These are phyloP conservation scores for Phodopus roborovskii DNA, from an alignment of 2,113 vertebrate genomes.

Conservation along the genomic window DNA sequence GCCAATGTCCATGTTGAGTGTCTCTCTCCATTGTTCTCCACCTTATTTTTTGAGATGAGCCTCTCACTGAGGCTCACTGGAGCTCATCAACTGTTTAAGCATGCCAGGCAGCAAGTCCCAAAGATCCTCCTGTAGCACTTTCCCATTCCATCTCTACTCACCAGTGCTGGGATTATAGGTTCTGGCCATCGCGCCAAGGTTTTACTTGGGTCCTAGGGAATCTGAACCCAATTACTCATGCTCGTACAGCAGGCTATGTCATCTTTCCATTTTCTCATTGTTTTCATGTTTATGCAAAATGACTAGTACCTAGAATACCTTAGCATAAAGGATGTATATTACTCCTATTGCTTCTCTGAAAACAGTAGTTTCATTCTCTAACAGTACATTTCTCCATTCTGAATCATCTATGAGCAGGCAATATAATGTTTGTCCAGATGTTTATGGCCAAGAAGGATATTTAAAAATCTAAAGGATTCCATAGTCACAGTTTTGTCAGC, in stretches of 20 bases:
- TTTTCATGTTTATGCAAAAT: slow-evolving; percentile 41
- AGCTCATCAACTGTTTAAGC: neutral
- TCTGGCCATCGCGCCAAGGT: no score
- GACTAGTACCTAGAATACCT: neutral
- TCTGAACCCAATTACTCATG: neutral
- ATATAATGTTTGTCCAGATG: neutral
- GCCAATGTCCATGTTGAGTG: neutral
- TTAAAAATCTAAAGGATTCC: neutral
- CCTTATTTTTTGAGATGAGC: neutral
- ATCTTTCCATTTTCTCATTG: neutral
- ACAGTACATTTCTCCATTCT: neutral
- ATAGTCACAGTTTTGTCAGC: neutral
- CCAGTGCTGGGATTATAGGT: neutral
- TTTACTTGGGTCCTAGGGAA: neutral
- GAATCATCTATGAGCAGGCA: neutral
- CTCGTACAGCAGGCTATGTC: neutral
- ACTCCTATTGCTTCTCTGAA: neutral
- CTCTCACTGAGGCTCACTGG: neutral
- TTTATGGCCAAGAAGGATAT: neutral
- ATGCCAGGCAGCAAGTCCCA: neutral
- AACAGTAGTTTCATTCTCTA: neutral
- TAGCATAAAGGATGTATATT: neutral
- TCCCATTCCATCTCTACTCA: neutral
- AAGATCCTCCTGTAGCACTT: neutral
- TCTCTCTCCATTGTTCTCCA: neutral